A percentile compares a stretch with the other conserved stretches of the same genome.
Conservation (phyloP, 2,888 invertebrate species). For the Lasius platythorax region DNA sequence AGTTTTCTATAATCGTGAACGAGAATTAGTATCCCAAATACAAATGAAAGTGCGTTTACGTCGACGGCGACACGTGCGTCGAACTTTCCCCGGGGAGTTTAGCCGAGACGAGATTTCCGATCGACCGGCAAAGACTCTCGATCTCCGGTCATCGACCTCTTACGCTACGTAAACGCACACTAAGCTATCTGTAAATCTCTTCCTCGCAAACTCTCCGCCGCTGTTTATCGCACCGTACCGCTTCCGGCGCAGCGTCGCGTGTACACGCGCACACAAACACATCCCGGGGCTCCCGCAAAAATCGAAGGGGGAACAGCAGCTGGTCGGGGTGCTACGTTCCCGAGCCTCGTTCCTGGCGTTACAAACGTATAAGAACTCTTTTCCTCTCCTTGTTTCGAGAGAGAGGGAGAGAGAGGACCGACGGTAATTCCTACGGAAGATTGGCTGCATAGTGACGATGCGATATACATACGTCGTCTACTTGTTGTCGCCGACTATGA, state of each 20-base stretch:
- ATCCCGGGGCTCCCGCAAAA: conserved; percentile 25
- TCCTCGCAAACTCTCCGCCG: conserved; percentile 31
- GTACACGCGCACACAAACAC: not conserved
- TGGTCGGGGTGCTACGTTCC: conserved; percentile 65
- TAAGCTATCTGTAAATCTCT: conserved; percentile 44
- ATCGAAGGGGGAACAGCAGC: conserved; percentile 69
- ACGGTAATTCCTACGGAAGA: conserved; percentile 73
- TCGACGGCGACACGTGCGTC: not conserved
- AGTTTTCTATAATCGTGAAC: not conserved
- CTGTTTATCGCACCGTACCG: conserved; percentile 31
- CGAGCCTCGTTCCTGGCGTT: conserved; percentile 61
- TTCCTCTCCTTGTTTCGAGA: not conserved
- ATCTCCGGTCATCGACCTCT: conserved; percentile 38
- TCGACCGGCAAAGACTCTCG: conserved; percentile 30
- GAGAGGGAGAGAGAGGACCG: conserved; percentile 7
- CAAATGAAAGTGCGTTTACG: not conserved
- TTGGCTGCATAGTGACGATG: conserved; percentile 73
- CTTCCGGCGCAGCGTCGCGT: conserved; percentile 21
- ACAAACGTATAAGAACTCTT: conserved; percentile 66
- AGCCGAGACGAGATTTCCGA: conserved; percentile 11
- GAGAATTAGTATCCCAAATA: not conserved
- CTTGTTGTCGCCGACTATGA: conserved; percentile 68
- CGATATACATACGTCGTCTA: conserved; percentile 68
- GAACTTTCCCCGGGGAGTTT: not conserved
- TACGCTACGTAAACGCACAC: conserved; percentile 5